Evolutionary conservation across 2,888 invertebrate species (phyloP), one percentile per base, ranked within the genome.

Genomic region (Branchinecta sandiegonensis): DNA sequence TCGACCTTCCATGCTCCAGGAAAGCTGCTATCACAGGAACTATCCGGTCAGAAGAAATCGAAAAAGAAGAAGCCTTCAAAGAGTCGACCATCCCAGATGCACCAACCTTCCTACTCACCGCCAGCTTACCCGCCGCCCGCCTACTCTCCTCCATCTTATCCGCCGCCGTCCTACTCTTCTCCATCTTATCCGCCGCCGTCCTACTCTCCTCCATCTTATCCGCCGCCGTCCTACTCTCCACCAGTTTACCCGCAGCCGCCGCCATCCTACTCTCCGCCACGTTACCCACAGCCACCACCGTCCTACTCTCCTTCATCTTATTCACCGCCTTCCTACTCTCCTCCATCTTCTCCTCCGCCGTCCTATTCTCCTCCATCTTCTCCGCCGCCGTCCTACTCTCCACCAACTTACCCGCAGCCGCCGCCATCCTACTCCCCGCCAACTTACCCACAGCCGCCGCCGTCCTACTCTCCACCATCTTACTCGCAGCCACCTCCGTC

Each of bases 1-100:
- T 56, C 56, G 17, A 56, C 56, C 56, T 56, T 56, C 56, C 56
- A 56, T 56, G 14, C 56, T 56, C 56, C 56, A 56, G 56, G 17
- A n/a, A 17, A 56, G 9, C 17, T 17, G n/a, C 17, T 56, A 10
- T 56, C 56, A 8, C n/a, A 17, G 56, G 17, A 56, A 9, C 17
- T 17, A 14, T 8, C n/a, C 56, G 17, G 17, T n/a, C n/a, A 9
- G 10, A 10, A 14, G n/a, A 56, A 56, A 56, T 14, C 14, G n/a
- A 56, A 56, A 56, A 14, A n/a, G 8, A 56, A 56, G 2, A 56
- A 56, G 17, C 56, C 56, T 8, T n/a, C 14, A 56, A 14, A n/a
- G 10, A 56, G 56, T 56, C 56, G 56, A n/a, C 56, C 14, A 17
- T 14, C n/a, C n/a, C 56, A 56, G 17, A 14, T 1, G 14, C 56